Percentiles rank a stretch among this genome's conserved stretches.
These are phyloP conservation scores for Mesorhabditis sp. DNA, from an alignment of 2,888 invertebrate genomes.

Conservation along the genomic window DNA sequence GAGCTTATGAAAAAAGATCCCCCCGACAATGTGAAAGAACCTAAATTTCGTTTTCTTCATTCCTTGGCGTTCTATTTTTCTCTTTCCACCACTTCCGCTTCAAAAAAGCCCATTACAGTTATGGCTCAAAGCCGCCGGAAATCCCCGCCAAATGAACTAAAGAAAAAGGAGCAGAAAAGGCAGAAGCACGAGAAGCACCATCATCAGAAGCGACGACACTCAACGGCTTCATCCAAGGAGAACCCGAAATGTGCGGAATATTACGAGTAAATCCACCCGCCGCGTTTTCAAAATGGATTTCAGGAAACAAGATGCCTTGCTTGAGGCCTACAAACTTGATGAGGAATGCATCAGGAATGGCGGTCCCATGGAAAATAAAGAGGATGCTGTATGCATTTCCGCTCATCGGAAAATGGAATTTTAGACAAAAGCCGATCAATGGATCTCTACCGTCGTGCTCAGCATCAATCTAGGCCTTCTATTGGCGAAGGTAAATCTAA, in stretches of 20 bases:
- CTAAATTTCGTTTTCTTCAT: no score
- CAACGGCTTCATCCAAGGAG: neutral
- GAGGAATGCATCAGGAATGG: constrained; percentile 1
- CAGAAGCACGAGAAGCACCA: no score
- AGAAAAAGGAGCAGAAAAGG: no score
- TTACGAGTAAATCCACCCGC: neutral
- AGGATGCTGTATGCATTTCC: neutral
- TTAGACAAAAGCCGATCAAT: constrained; percentile 17
- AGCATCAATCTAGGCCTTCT: constrained; percentile 17
- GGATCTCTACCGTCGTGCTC: constrained; percentile 20
- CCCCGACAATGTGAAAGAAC: no score
- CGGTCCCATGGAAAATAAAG: neutral
- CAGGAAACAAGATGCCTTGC: neutral
- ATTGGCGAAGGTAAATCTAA: constrained; percentile 14
- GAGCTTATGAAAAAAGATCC: no score
- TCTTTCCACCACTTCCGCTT: no score
- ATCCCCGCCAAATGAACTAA: no score
- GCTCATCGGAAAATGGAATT: constrained; percentile 6
- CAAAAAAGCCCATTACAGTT: no score
- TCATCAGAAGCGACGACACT: no score
- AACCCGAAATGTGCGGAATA: neutral
- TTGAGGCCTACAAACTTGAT: neutral
- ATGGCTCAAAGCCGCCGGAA: no score
- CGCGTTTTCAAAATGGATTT: neutral
- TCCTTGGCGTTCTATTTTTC: no score